phyloP scores from a whole-genome alignment of 2,797 vertebrate genomes.

The Anableps anableps region DNA sequence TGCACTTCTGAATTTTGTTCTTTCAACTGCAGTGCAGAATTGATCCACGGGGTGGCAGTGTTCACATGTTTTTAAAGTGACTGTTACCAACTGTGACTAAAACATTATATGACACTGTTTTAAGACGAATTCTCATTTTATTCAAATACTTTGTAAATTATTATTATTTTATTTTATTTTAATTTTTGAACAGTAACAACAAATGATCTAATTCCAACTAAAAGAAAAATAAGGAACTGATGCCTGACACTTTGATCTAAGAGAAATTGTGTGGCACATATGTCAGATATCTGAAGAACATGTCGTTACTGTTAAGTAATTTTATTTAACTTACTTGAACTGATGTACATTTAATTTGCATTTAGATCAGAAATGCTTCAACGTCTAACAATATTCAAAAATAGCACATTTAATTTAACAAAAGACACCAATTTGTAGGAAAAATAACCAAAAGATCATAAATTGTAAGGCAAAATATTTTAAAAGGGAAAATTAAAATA shows the following conservation, averaged over 20 bases:
- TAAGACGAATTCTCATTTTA: not conserved
- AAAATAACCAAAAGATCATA: not conserved
- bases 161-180: no score
- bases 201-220: not conserved
- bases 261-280: no score
- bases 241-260: no score
- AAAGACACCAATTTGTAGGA: not conserved
- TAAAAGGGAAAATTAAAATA: not conserved
- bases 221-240: not conserved
- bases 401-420: not conserved
- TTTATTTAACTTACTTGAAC: not conserved
- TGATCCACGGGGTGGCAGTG: slow-evolving; percentile 57
- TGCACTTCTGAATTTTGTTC: not conserved
- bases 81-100: not conserved
- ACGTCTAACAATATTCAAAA: not conserved
- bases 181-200: not conserved
- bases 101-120: not conserved
- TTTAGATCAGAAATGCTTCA: not conserved
- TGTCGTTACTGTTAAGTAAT: not conserved
- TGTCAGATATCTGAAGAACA: not conserved
- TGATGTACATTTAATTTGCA: not conserved
- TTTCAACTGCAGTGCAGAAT: slow-evolving; percentile 18
- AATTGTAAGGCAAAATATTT: no score
- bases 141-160: not conserved
- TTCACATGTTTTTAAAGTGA: slow-evolving; percentile 10